Evolutionary conservation across 2,888 invertebrate species (phyloP), one percentile per base, ranked within the genome.

Genomic region (Chesias legatella): DNA sequence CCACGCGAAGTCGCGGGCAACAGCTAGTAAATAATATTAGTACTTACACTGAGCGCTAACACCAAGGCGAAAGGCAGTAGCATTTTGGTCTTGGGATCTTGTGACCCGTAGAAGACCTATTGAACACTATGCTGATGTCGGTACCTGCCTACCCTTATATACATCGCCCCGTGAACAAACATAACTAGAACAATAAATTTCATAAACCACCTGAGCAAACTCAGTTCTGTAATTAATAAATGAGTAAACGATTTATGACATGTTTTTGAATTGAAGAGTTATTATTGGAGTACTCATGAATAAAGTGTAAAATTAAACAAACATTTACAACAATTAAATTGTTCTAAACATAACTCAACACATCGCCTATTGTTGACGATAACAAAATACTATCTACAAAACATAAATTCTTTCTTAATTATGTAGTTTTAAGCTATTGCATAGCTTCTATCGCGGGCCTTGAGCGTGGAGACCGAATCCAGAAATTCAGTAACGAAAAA

Each of bases 21-120:
- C 13, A 17, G 5, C 13, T 10, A 8, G 24, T 17, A n/a, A n/a
- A 17, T 25, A 21, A 6, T 9, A 10, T 22, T 10, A 24, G 9
- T 10, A 32, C 44, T 44, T 33, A 44, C 44, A 39, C 35, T 35
- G 44, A 44, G 39, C 25, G 32, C 32, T 10, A 44, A 7, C 28
- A 44, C 44, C 28, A 39, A 8, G 6, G 0, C 8, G 0, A 13
- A 32, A 1, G 35, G 32, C 17, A 39, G 39, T 2, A 33, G 25
- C 44, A 44, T 40, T 7, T 41, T 11, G 33, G 31, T 10, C 34
- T 10, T n/a, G 24, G 20, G 43, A 43, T 39, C 44, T 22, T 6
- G 1, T 6, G 38, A 39, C 31, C 39, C 31, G 11, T 10, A 17
- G 6, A 3, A 30, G 22, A 39, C 34, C 39, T 28, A 38, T 6